phyloP scores from a whole-genome alignment of 2,888 invertebrate species.

The Cryptocephalus primarius region DNA sequence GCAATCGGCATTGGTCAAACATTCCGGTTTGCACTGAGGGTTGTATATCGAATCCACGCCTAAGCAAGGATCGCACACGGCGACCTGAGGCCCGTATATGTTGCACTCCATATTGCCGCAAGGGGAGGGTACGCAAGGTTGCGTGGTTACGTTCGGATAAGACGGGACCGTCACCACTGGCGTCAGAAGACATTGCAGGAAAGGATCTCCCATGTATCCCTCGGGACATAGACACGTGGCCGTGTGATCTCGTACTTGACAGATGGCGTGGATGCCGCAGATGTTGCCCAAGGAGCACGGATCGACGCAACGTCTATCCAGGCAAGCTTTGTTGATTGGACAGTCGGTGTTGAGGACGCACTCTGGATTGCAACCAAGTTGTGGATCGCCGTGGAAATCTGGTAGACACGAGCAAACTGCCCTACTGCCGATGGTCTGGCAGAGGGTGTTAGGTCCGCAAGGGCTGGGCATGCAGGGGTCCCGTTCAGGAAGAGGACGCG shows the following conservation, averaged over 20 bases:
- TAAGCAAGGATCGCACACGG: conserved; percentile 68
- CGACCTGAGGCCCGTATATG: conserved; percentile 61
- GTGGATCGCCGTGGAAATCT: conserved; percentile 70
- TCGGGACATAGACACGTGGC: conserved; percentile 71
- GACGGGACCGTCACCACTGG: conserved; percentile 32
- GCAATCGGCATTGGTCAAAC: conserved; percentile 71
- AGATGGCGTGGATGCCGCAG: conserved; percentile 73
- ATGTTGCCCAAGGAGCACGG: conserved; percentile 56
- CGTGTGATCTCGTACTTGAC: conserved; percentile 69
- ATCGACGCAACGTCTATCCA: conserved; percentile 62
- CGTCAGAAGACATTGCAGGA: conserved; percentile 56
- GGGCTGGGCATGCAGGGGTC: conserved; percentile 64
- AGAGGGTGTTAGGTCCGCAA: conserved; percentile 71
- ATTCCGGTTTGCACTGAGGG: conserved; percentile 72
- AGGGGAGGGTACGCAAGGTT: conserved; percentile 67
- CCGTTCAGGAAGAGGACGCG: conserved; percentile 41
- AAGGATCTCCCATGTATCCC: conserved; percentile 71
- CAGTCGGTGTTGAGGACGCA: conserved; percentile 79
- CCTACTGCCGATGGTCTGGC: conserved; percentile 55
- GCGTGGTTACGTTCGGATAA: conserved; percentile 37
- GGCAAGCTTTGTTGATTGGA: conserved; percentile 59
- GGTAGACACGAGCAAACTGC: conserved; percentile 69
- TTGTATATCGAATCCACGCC: conserved; percentile 56
- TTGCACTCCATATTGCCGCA: conserved; percentile 62
- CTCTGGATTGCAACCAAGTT: conserved; percentile 64